These are phyloP conservation scores for Brachionus manjavacas DNA, from an alignment of 1,140 invertebrate species.

Conservation along the genomic window DNA sequence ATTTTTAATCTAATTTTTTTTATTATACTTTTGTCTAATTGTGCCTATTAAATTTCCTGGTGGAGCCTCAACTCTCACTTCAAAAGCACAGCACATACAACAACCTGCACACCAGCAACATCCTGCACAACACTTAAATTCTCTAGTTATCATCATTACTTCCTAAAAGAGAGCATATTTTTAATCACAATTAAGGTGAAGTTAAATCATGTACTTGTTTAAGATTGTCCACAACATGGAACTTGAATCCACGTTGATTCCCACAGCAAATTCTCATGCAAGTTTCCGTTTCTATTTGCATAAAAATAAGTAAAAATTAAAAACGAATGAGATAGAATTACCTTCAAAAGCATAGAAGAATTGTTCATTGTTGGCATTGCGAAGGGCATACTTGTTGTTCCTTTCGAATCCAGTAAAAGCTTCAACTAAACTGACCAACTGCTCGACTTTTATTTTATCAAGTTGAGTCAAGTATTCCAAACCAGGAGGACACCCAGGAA, in stretches of 20 bases:
- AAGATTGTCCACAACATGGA: conserved; percentile 32
- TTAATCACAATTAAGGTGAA: too few relatives aligned
- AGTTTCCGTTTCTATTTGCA: conserved; percentile 66
- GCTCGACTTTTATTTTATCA: conserved; percentile 79
- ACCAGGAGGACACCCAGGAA: conserved; percentile 75
- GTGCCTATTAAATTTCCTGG: conserved; percentile 41
- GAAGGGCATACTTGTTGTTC: conserved; percentile 76
- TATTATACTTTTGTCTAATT: conserved; percentile 41
- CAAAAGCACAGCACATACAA: conserved; percentile 19
- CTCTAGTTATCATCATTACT: conserved; percentile 48
- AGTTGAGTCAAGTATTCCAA: conserved; percentile 86
- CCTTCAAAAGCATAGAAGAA: conserved; percentile 62
- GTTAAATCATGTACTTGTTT: not conserved
- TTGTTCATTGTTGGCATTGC: conserved; percentile 67
- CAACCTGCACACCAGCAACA: not conserved
- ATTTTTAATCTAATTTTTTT: not conserved
- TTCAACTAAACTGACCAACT: conserved; percentile 78
- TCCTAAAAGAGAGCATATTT: conserved; percentile 30
- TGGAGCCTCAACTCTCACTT: conserved; percentile 43
- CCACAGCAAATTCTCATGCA: conserved; percentile 74
- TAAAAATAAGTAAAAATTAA: not conserved
- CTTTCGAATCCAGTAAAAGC: conserved; percentile 79
- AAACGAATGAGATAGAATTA: not conserved
- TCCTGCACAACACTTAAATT: conserved; percentile 50
- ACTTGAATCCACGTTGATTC: conserved; percentile 58